Conservation (phyloP, 2,888 invertebrate species). For the Lycia hirtaria region DNA sequence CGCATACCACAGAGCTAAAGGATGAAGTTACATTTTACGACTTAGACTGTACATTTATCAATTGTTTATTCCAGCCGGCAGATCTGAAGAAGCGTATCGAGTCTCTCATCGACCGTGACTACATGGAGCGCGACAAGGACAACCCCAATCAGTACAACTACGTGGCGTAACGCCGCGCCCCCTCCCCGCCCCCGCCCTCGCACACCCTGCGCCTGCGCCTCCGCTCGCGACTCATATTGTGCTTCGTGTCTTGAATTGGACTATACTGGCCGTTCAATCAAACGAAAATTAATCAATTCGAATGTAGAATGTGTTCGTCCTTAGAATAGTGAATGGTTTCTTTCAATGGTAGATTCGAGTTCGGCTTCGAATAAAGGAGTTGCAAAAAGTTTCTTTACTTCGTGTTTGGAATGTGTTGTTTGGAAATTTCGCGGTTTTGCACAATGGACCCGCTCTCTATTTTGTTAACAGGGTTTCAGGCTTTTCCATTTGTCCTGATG, state of each 20-base stretch:
- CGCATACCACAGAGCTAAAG: no score
- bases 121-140: slow-evolving; percentile 99
- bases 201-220: background rate
- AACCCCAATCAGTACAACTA: slow-evolving; percentile 99
- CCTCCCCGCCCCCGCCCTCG: background rate
- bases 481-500: no score
- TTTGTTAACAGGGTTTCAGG: no score
- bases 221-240: background rate
- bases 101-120: slow-evolving; percentile 99
- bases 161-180: slow-evolving; percentile 91
- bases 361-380: no score
- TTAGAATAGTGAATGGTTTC: background rate
- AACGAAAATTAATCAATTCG: background rate
- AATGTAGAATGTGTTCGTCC: background rate
- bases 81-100: slow-evolving; percentile 99
- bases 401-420: no score
- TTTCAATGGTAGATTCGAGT: no score
- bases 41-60: no score
- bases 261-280: background rate
- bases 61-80: slow-evolving; percentile 89
- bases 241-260: slow-evolving; percentile 3
- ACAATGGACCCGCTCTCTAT: no score
- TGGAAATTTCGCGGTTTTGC: no score
- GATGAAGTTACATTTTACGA: no score
- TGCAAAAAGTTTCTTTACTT: no score